Evolutionary conservation across 2,888 invertebrate genomes (phyloP).

Genomic region (Athetis lepigone): DNA sequence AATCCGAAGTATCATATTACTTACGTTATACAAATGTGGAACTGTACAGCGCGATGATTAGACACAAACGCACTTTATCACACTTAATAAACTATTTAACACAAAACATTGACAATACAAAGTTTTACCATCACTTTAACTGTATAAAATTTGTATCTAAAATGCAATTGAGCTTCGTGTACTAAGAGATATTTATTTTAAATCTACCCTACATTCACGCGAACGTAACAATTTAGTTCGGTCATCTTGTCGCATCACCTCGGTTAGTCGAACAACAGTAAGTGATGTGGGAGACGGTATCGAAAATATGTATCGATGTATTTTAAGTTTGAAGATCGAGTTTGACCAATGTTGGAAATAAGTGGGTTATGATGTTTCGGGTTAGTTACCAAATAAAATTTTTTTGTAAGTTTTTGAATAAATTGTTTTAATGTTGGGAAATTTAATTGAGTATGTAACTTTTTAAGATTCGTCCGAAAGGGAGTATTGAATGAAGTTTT

Average conservation of each 20-base stretch:
- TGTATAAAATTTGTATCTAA: too few species aligned
- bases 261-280: too few species aligned
- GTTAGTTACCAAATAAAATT: not conserved
- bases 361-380: conserved; percentile 4
- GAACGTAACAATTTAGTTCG: not conserved
- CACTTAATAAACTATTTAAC: too few species aligned
- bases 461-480: conserved; percentile 3
- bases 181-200: not conserved
- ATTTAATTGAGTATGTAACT: conserved; percentile 1
- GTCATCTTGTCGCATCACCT: not conserved
- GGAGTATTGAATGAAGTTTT: not conserved
- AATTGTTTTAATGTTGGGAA: conserved; percentile 5
- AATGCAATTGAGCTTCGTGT: not conserved
- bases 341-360: not conserved
- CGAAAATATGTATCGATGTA: conserved; percentile 1
- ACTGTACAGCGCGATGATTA: too few species aligned
- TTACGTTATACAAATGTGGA: too few species aligned
- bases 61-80: too few species aligned
- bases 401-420: conserved; percentile 2
- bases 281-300: not conserved
- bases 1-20: too few species aligned
- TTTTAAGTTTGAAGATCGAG: conserved; percentile 2
- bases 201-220: not conserved
- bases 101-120: too few species aligned
- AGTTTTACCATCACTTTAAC: too few species aligned